Evolutionary conservation across 1,140 invertebrate species (phyloP), one percentile per base, ranked within the genome.

Genomic region (Drosophila ohnishii): DNA sequence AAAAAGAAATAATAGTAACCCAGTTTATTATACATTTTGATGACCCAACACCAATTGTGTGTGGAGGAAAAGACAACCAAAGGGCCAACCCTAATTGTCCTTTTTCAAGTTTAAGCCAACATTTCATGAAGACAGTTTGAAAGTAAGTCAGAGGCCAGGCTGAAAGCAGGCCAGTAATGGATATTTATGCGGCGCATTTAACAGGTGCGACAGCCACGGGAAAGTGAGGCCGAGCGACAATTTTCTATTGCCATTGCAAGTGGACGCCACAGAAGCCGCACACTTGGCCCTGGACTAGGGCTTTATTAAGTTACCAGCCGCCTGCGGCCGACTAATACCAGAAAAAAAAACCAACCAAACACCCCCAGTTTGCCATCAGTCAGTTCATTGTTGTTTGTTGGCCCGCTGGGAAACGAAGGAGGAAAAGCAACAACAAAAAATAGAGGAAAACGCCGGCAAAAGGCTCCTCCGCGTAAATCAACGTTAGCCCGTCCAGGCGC

Each of bases 321-420:
- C 11, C 39, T 30, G 34, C 32, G 73, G 59, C 28, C 53, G 28
- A 37, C 44, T 19, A 62, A 65, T 30, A 34, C 51, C 51, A 35
- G 50, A 53, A 53, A 53, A 53, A 53, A 42, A 53, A 53, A 34
- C 3, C 39, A 30, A 10, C 60, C 35, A 35, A 39, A 30, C 59
- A 30, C 59, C 39, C 48, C 42, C 50, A 39, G 14, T 48, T 45
- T 22, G 64, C 64, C 67, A 71, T 71, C 67, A 58, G 44, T 71
- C 47, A 35, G 59, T 58, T 87, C 67, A 87, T 87, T 87, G 84
- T 87, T 82, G 83, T 87, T 87, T 87, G 83, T 87, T 80, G 79
- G 72, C 56, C 79, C 84, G 62, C 37, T 87, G 83, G 83, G 83
- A 84, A 79, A 78, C 53, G 48, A 25, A 40, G 30, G 37, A 44